Percentiles rank a stretch among this genome's conserved stretches.
Conservation (phyloP, 1,140 invertebrate genomes). For the Bathynomus jamesi region DNA sequence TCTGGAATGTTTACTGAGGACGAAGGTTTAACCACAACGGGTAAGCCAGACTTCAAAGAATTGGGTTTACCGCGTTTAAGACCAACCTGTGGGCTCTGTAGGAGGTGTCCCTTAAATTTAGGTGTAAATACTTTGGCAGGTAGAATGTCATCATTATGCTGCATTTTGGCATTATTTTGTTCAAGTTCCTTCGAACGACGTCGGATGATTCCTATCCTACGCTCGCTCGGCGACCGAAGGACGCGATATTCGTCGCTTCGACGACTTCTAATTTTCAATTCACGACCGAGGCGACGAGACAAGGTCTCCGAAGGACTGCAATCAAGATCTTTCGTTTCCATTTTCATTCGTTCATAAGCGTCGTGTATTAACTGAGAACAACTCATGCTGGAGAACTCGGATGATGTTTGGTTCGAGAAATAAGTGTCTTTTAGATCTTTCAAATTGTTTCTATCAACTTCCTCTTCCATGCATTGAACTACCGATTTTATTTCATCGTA, state of each 20-base stretch:
- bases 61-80: conserved; percentile 31
- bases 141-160: conserved; percentile 9
- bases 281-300: conserved; percentile 58
- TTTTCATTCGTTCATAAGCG: conserved; percentile 35
- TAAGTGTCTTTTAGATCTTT: not conserved
- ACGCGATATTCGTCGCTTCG: conserved; percentile 58
- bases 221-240: conserved; percentile 66
- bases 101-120: conserved; percentile 19
- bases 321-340: conserved; percentile 27
- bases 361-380: conserved; percentile 11
- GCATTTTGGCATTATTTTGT: conserved; percentile 19
- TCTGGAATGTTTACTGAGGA: not conserved
- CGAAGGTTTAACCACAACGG: conserved; percentile 19
- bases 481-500: conserved; percentile 31
- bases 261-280: conserved; percentile 57
- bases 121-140: conserved; percentile 18
- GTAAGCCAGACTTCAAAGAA: conserved; percentile 31
- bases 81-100: conserved; percentile 22
- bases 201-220: conserved; percentile 65
- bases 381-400: conserved; percentile 17
- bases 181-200: conserved; percentile 54
- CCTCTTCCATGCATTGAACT: conserved; percentile 18
- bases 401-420: too few relatives aligned
- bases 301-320: conserved; percentile 54
- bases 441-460: conserved; percentile 17